Percentiles rank a stretch among this genome's conserved stretches.
phyloP scores from a whole-genome alignment of 2,888 invertebrate species.

The Fissipunctia ypsillon region DNA sequence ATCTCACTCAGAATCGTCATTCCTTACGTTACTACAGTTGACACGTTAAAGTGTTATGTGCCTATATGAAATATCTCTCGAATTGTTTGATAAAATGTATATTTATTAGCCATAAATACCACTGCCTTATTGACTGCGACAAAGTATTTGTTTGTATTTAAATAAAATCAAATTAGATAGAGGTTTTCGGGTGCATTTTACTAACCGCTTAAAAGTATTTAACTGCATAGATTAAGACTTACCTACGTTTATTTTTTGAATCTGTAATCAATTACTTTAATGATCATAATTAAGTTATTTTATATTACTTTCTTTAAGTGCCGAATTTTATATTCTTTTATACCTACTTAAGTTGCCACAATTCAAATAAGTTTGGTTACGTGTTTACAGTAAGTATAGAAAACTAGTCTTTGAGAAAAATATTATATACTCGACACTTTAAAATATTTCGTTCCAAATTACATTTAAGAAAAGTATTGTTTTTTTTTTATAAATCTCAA shows the following conservation, averaged over 20 bases:
- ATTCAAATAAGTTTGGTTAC: slow-evolving; percentile 42
- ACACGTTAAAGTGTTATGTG: slow-evolving; percentile 48
- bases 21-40: slow-evolving; percentile 39
- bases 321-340: slow-evolving; percentile 41
- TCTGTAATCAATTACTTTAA: slow-evolving; percentile 52
- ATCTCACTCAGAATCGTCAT: slow-evolving; percentile 60
- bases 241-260: slow-evolving; percentile 40
- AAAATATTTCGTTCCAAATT: slow-evolving; percentile 27
- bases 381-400: slow-evolving; percentile 35
- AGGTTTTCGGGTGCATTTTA: slow-evolving; percentile 56
- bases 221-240: slow-evolving; percentile 49
- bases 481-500: slow-evolving; percentile 28
- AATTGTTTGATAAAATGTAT: slow-evolving; percentile 43
- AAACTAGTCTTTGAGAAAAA: slow-evolving; percentile 54
- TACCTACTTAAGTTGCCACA: slow-evolving; percentile 45
- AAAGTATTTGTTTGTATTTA: slow-evolving; percentile 43
- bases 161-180: slow-evolving; percentile 21
- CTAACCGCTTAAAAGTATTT: slow-evolving; percentile 58
- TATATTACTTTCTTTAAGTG: slow-evolving; percentile 21
- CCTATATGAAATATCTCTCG: slow-evolving; percentile 53
- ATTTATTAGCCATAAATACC: slow-evolving; percentile 56
- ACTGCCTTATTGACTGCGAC: slow-evolving; percentile 62
- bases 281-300: slow-evolving; percentile 33
- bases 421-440: slow-evolving; percentile 30
- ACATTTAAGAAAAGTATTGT: slow-evolving; percentile 27